Evolutionary conservation across 2,888 invertebrate genomes (phyloP), one percentile per base, ranked within the genome.

Genomic region (Scaptomyza flava): DNA sequence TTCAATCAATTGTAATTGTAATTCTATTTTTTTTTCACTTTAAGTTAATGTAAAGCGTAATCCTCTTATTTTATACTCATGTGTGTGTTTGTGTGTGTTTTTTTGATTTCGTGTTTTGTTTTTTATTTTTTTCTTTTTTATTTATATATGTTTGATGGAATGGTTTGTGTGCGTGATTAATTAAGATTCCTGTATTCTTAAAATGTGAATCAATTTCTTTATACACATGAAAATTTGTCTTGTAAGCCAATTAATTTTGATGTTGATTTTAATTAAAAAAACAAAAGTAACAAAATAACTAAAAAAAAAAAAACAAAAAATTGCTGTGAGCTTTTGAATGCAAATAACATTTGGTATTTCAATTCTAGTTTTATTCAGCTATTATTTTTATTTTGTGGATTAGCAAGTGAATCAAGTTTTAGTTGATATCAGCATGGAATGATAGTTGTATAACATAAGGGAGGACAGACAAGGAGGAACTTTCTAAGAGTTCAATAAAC

Each of bases 191-290:
- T 47, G 31, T 50, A 33, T 58, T 41, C 12, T 47, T 36, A 14
- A 57, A 43, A 41, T 45, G 36, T 58, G 31, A 36, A 53, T 30
- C 53, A 36, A 46, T 34, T 34, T 31, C 31, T 14, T 8, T 17
- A 17, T 8, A 53, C 42, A 48, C 41, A 50, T 54, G 30, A 54
- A 48, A 62, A 48, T 20, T 53, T 62, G 14, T 57, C 17, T 8
- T 43, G 20, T 67, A 58, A 58, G 67, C 23, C 9, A 50, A 48
- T 20, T 47, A 20, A 41, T 46, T 11, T 30, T 36, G 17, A 47
- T 50, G 56, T 62, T 56, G 45, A 54, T 31, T 51, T 56, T 56
- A 51, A 56, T 33, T 50, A 8, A 51, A 33, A 33, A 11, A 45
- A 23, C 23, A 23, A 0, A 14, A 17, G 17, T 17, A 17, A 33